Conservation (phyloP, 2,888 invertebrate genomes). For the Pachliopta kotzebuea region DNA sequence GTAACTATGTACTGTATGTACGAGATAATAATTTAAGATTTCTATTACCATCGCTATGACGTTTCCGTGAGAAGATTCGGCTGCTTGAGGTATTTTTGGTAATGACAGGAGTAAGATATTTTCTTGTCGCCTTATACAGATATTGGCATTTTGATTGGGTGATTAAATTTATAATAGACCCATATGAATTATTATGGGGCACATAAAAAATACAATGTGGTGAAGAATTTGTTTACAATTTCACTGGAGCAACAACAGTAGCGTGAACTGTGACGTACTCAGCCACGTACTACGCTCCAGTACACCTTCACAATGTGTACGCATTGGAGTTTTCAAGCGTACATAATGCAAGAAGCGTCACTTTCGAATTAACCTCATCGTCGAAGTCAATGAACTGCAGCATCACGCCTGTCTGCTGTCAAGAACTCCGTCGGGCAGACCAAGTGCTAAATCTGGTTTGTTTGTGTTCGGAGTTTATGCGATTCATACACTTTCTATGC, state of each 20-base stretch:
- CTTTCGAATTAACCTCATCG: slow-evolving; percentile 3
- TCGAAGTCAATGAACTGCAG: slow-evolving; percentile 7
- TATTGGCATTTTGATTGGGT: too few relatives aligned
- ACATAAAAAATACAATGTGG: too few relatives aligned
- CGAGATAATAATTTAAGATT: too few relatives aligned
- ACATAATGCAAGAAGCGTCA: slow-evolving; percentile 1
- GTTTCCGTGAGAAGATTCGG: too few relatives aligned
- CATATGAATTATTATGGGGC: too few relatives aligned
- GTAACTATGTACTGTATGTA: too few relatives aligned
- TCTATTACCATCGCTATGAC: too few relatives aligned
- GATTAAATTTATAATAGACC: too few relatives aligned
- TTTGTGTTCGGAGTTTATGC: background rate
- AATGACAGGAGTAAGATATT: too few relatives aligned
- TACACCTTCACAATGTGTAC: background rate
- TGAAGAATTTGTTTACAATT: background rate
- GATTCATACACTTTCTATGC: background rate
- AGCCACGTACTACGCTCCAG: background rate
- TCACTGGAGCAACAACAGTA: background rate
- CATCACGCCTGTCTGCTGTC: slow-evolving; percentile 3
- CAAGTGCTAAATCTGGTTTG: slow-evolving; percentile 6
- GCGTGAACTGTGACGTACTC: background rate
- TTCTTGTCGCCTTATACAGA: too few relatives aligned
- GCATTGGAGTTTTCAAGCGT: background rate
- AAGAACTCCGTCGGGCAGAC: slow-evolving; percentile 16
- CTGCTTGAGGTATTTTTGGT: too few relatives aligned